Evolutionary conservation across 1,140 invertebrate species (phyloP), one percentile per base, ranked within the genome.

Genomic region (Hycleus phaleratus): DNA sequence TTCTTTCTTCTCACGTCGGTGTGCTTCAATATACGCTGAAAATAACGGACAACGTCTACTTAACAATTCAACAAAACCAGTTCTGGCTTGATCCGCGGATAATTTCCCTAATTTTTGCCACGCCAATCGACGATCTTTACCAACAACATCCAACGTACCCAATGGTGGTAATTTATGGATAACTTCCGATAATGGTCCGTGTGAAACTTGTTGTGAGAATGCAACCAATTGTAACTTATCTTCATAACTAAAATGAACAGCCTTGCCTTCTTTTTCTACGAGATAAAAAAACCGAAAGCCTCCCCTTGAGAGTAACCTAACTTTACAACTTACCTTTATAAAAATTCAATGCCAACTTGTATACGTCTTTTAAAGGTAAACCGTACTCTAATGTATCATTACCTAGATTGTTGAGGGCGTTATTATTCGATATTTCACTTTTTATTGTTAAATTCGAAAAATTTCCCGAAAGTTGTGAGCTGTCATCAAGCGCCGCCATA

Each of bases 261-360:
- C 93, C 76, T 95, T 97, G 7, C 95, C 94, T 78, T 94, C 90
- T 80, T 97, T 97, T 73, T 97, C 95, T 95, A 74, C n/a, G 78
- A 79, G 61, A 67, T 64, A 59, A 46, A 56, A 60, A 51, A 8
- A 49, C n/a, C 38, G n/a, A 44, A 46, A 52, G 18, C 18, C 18
- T 18, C 18, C 24, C n/a, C 7, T 44, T 45, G 42, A 50, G 10
- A 24, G 61, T 46, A 55, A 42, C 9, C 40, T 42, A 45, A 12
- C 40, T 26, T 18, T 26, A 25, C 18, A 56, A 47, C 51, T 71
- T 79, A 93, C 92, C 91, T 87, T 91, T 93, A 68, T 93, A 94
- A 75, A 94, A 95, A 68, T 80, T 83, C 25, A 93, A 73, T 18
- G 88, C 89, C 56, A 94, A 80, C 76, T 86, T 87, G 73, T 93